phyloP scores from a whole-genome alignment of 2,797 vertebrate species.

The Petrocephalus sullivani region DNA sequence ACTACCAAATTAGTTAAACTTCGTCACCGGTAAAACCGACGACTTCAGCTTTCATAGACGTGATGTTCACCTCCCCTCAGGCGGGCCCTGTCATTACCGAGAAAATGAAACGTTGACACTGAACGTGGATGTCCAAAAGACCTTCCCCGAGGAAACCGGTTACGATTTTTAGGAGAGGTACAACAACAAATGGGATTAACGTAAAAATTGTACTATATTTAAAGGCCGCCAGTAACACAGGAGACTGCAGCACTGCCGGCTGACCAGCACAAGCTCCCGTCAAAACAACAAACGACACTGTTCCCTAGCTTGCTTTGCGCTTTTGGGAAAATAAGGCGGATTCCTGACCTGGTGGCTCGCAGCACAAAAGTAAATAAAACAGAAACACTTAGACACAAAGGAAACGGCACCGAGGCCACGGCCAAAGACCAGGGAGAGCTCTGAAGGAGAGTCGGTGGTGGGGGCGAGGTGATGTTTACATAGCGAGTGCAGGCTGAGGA shows the following conservation, averaged over 20 bases:
- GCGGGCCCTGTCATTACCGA: background rate
- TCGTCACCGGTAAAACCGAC: background rate
- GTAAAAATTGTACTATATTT: background rate
- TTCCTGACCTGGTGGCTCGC: background rate
- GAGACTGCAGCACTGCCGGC: background rate
- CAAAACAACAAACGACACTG: background rate
- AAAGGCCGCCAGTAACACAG: background rate
- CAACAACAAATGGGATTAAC: background rate
- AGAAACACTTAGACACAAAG: background rate
- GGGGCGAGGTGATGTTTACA: slow-evolving; percentile 55
- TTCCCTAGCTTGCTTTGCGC: background rate
- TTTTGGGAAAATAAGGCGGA: background rate
- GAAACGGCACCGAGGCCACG: background rate
- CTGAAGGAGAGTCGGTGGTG: slow-evolving; percentile 23
- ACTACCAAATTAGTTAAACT: background rate
- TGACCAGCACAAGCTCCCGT: background rate
- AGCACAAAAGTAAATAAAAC: background rate
- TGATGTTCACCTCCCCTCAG: background rate
- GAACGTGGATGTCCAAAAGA: background rate
- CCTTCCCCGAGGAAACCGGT: background rate
- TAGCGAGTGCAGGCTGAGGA: slow-evolving; percentile 51
- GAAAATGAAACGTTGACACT: background rate
- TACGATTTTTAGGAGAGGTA: background rate
- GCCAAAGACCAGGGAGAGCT: background rate
- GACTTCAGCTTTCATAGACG: background rate